Percentiles rank a stretch among this genome's conserved stretches.
These are phyloP conservation scores for Sipha maydis DNA, from an alignment of 2,888 invertebrate genomes.

Conservation along the genomic window DNA sequence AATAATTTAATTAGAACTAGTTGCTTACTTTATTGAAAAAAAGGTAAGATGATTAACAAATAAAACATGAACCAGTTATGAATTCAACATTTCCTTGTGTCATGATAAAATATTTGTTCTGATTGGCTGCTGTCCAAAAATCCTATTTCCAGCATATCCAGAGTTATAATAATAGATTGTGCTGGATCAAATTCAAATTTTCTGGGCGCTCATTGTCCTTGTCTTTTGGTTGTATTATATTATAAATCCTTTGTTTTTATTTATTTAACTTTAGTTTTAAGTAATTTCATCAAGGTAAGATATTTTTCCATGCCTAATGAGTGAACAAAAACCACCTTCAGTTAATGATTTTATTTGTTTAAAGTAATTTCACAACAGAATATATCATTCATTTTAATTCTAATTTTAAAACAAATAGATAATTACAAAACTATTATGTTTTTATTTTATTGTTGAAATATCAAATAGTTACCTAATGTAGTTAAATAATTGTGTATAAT, in stretches of 20 bases:
- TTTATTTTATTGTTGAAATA: background rate
- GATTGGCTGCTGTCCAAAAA: conserved; percentile 63
- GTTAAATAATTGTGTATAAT: background rate
- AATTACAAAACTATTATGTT: background rate
- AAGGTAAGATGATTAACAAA: conserved; percentile 24
- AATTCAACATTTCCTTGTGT: conserved; percentile 47
- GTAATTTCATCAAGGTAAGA: conserved; percentile 50
- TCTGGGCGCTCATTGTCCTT: conserved; percentile 50
- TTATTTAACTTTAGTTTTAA: conserved; percentile 20
- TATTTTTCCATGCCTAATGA: background rate
- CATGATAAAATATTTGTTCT: conserved; percentile 61
- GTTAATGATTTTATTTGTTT: background rate
- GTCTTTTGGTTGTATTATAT: conserved; percentile 1
- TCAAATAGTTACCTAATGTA: background rate
- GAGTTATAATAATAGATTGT: conserved; percentile 65
- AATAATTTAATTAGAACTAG: background rate
- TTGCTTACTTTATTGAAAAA: conserved; percentile 4
- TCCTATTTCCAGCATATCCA: conserved; percentile 65
- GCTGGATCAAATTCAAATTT: conserved; percentile 64
- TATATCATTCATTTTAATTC: background rate
- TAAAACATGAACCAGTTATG: conserved; percentile 44
- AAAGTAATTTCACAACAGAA: background rate
- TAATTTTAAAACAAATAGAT: background rate
- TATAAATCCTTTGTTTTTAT: conserved; percentile 27
- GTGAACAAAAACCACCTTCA: conserved; percentile 4